Evolutionary conservation across 2,888 invertebrate species (phyloP).

Genomic region (Elgonia sp.): DNA sequence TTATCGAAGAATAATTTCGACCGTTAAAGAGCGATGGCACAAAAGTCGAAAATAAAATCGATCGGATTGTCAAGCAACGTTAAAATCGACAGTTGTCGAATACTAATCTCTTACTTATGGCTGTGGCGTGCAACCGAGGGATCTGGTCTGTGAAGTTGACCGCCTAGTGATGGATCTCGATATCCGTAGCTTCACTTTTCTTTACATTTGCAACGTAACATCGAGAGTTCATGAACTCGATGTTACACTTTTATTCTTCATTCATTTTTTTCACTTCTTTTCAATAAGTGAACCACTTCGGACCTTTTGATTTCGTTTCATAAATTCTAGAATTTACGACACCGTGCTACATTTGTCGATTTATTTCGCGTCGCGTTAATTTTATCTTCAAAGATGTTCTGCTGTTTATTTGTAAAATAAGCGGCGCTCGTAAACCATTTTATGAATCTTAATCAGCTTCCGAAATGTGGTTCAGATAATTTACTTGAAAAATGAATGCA

Average conservation of each 20-base stretch:
- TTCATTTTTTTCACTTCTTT: no score
- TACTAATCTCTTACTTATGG: constrained; percentile 56
- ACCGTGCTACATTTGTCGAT: not conserved
- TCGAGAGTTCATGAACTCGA: not conserved
- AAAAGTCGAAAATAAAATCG: no score
- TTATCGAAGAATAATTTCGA: constrained; percentile 27
- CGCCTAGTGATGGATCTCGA: constrained; percentile 57
- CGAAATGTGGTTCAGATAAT: constrained; percentile 4
- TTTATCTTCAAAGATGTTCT: constrained; percentile 21
- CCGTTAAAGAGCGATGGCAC: constrained; percentile 42
- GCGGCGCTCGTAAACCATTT: constrained; percentile 12
- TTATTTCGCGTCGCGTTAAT: not conserved
- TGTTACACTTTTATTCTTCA: not conserved
- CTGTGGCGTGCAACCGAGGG: constrained; percentile 17
- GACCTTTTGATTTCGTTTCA: not conserved
- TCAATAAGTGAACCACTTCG: not conserved
- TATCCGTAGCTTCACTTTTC: constrained; percentile 28
- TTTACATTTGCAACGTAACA: no score
- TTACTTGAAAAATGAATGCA: constrained; percentile 17
- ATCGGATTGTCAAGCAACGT: no score
- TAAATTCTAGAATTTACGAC: not conserved
- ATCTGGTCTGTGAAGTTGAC: constrained; percentile 52
- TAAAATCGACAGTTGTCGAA: no score
- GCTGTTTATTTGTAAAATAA: not conserved
- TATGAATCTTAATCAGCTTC: constrained; percentile 21